phyloP scores from a whole-genome alignment of 2,797 vertebrate species.

The Urophycis tenuis region DNA sequence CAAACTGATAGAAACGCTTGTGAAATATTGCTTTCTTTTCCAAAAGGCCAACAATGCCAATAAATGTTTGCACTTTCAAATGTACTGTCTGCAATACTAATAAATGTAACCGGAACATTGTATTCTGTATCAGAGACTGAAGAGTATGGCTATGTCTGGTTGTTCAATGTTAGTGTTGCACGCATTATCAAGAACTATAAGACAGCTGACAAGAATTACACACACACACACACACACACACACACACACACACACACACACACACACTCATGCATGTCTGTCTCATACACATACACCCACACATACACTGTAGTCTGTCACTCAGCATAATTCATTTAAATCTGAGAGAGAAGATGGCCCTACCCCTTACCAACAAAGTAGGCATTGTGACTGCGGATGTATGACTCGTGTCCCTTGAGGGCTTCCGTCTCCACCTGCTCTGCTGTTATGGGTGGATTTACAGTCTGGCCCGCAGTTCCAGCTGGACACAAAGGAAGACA shows the following conservation, averaged over 20 bases:
- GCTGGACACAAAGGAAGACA: conserved; percentile 41
- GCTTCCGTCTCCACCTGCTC: conserved; percentile 72
- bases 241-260: too few species aligned
- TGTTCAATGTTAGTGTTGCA: background rate
- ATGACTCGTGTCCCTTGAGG: conserved; percentile 67
- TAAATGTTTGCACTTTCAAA: too few species aligned
- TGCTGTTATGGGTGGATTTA: conserved; percentile 76
- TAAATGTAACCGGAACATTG: too few species aligned
- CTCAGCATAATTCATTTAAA: background rate
- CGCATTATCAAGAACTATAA: background rate
- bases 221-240: too few species aligned
- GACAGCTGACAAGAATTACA: too few species aligned
- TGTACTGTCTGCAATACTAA: too few species aligned
- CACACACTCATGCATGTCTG: too few species aligned
- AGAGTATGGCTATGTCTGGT: background rate
- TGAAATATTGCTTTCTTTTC: too few species aligned
- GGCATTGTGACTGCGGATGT: conserved; percentile 72
- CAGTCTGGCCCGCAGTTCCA: conserved; percentile 54
- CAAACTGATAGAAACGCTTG: background rate
- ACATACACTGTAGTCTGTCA: background rate
- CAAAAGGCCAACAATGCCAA: too few species aligned
- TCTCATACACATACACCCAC: background rate
- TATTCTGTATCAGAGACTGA: too few species aligned
- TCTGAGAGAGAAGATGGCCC: background rate
- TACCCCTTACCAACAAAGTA: conserved; percentile 71